phyloP scores from a whole-genome alignment of 2,113 vertebrate genomes.

The Anguilla japonica region DNA sequence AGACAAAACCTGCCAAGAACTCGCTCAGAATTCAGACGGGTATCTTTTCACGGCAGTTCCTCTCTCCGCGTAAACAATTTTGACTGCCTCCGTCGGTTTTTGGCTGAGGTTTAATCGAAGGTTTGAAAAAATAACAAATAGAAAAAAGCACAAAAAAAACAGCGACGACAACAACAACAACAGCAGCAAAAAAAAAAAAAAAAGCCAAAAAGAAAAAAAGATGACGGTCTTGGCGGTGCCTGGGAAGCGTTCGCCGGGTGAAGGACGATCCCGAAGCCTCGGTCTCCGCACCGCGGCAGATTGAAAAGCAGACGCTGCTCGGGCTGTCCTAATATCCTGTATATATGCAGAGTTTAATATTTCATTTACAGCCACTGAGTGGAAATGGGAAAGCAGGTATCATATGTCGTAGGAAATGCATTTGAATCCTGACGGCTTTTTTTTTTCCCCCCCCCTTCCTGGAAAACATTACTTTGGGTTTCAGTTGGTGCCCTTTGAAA shows the following conservation, averaged over 20 bases:
- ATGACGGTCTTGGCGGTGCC: neutral
- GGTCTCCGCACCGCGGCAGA: constrained; percentile 16
- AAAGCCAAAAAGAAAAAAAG: neutral
- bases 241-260: neutral
- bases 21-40: neutral
- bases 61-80: neutral
- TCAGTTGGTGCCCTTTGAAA: constrained; percentile 5
- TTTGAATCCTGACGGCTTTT: constrained; percentile 20
- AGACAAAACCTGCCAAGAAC: neutral
- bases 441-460: no score
- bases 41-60: neutral
- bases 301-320: constrained; percentile 36
- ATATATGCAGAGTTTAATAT: constrained; percentile 57
- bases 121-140: neutral
- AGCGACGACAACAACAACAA: neutral
- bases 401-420: neutral
- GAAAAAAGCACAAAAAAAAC: no score
- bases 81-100: neutral
- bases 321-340: constrained; percentile 46
- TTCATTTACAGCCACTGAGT: constrained; percentile 44
- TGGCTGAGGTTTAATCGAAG: neutral
- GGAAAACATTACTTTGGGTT: constrained; percentile 14
- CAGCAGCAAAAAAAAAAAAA: neutral
- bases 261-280: neutral
- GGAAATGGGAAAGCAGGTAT: constrained; percentile 35